These are phyloP conservation scores for Tilapia sparmanii DNA, from an alignment of 2,113 vertebrate species.

Conservation along the genomic window DNA sequence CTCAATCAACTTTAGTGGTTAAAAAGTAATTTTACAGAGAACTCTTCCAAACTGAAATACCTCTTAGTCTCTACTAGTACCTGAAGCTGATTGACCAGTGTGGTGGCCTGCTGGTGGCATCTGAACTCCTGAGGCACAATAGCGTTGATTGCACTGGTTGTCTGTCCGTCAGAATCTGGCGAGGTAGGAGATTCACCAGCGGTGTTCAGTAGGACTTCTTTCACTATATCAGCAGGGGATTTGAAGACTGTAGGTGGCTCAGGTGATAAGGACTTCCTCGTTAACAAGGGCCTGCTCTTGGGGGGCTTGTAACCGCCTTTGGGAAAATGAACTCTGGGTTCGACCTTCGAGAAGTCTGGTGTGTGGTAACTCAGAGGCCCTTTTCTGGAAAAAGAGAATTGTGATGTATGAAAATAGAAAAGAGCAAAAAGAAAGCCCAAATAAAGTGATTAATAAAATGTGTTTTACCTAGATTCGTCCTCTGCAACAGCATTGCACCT, in stretches of 20 bases:
- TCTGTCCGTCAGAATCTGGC: background rate
- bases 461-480: conserved; percentile 45
- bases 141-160: background rate
- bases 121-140: conserved; percentile 77
- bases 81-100: conserved; percentile 87
- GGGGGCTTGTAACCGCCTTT: conserved; percentile 79
- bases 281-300: conserved; percentile 49
- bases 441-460: background rate
- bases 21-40: background rate
- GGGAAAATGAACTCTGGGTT: conserved; percentile 79
- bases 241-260: conserved; percentile 71
- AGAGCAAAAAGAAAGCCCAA: background rate
- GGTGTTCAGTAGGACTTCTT: conserved; percentile 78
- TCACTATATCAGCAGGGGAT: conserved; percentile 85
- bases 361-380: conserved; percentile 73
- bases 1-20: background rate
- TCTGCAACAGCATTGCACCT: background rate
- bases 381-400: conserved; percentile 46
- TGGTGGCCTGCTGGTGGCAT: conserved; percentile 75
- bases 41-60: background rate
- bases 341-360: conserved; percentile 89
- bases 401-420: background rate
- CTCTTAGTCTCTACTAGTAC: conserved; percentile 47
- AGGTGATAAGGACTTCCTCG: background rate
- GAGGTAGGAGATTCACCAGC: conserved; percentile 22